Percentiles rank a stretch among this genome's conserved stretches.
Evolutionary conservation across 2,113 vertebrate species (phyloP).

Genomic region (Prietella phreatophila): DNA sequence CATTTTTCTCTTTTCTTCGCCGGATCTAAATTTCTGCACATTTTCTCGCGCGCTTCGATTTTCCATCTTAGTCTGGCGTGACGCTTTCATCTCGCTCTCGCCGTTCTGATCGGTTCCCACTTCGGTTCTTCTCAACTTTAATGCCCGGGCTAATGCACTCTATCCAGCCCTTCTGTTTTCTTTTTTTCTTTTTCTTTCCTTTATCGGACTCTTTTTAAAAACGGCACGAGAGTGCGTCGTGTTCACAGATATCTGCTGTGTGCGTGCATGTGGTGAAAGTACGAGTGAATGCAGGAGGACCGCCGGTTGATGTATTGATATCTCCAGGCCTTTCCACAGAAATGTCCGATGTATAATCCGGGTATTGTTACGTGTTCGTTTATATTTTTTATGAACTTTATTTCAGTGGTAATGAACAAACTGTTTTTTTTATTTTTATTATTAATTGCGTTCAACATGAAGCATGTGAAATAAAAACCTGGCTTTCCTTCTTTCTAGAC

Average conservation of each 20-base stretch:
- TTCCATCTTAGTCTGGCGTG: neutral
- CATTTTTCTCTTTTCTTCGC: neutral
- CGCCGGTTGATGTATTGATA: too few relatives aligned
- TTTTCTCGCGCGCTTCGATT: slow-evolving; percentile 42
- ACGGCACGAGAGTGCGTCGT: neutral
- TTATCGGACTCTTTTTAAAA: neutral
- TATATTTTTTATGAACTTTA: too few relatives aligned
- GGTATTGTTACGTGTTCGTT: too few relatives aligned
- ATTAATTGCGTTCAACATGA: neutral
- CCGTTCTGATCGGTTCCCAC: neutral
- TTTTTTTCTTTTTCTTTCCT: neutral
- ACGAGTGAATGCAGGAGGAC: neutral
- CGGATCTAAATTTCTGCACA: slow-evolving; percentile 12
- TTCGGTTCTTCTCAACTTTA: neutral
- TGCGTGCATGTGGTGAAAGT: neutral
- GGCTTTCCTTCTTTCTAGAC: too few relatives aligned
- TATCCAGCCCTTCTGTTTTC: neutral
- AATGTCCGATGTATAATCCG: neutral
- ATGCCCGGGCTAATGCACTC: neutral
- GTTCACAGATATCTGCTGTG: neutral
- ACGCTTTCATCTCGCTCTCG: neutral
- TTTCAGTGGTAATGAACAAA: too few relatives aligned
- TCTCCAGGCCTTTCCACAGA: neutral
- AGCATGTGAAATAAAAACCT: neutral
- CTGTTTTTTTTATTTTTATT: neutral